Base-by-base conservation (phyloP, 2,113 vertebrate genomes). In the Pelusios castaneus region DNA sequence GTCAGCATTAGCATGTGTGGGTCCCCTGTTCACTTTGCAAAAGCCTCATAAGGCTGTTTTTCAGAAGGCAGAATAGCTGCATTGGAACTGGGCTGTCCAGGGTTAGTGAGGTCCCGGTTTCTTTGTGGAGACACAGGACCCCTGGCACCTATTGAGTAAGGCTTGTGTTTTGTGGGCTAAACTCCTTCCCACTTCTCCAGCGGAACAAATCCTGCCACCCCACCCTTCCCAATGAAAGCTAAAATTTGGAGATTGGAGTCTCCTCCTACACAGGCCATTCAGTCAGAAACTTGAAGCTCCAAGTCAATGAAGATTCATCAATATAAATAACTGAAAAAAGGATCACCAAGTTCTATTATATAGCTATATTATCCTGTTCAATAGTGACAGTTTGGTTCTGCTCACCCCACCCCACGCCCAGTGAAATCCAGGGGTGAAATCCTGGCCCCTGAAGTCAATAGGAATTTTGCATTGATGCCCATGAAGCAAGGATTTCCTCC, bases 21-120 rank as follows among this genome's bases (percentile, higher is more conserved):
- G 51, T 51, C 90, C 78, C 79, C 91, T 95, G 80, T 76, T 55
- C 81, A 43, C 93, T 92, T 89, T 93, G 31, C 73, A n/a, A 82
- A 52, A 84, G 55, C 45, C 82, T 89, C 34, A 75, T 94, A 82
- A 49, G 95, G 91, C 75, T 73, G 45, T 67, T 56, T 56, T 56
- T 67, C 31, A 67, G 60, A 7, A 67, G 34, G 8, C 60, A 14
- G 60, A n/a, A 67, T 67, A 17, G 60, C 34, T 67, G 31, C 60
- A n/a, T 14, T 67, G 31, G 34, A 34, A 67, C n/a, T 67, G 31
- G 34, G 60, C 31, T 67, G 34, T n/a, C 34, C 31, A 34, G 60
- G 60, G 31, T 67, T 67, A 67, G 60, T 8, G 4, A 83, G 76
- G 86, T 16, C 70, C 82, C 87, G 78, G 93, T 90, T 88, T 89